phyloP scores from a whole-genome alignment of 2,113 vertebrate species.

The Indri indri region DNA sequence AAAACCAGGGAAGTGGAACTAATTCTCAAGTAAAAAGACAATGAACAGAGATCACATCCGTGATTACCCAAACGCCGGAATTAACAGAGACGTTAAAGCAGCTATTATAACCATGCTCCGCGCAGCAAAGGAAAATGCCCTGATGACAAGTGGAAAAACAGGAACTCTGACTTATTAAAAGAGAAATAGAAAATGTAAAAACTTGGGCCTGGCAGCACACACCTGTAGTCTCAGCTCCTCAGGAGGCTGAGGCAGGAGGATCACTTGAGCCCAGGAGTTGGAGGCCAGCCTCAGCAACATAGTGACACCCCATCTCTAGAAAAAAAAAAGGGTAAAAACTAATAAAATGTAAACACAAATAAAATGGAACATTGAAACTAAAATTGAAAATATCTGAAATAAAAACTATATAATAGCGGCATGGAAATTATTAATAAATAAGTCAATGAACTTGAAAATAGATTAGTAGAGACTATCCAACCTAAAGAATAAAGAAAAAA shows the following conservation, averaged over 20 bases:
- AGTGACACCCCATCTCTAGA: no score
- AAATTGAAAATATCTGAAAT: background rate
- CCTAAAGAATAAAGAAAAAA: background rate
- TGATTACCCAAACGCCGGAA: background rate
- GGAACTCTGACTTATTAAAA: background rate
- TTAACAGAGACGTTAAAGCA: background rate
- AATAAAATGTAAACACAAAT: background rate
- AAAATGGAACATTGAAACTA: background rate
- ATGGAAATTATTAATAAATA: background rate
- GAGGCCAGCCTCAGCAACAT: no score
- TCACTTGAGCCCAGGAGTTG: no score
- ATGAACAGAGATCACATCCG: background rate
- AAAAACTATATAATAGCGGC: background rate
- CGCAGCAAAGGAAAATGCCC: background rate
- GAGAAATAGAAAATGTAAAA: background rate
- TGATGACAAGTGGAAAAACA: background rate
- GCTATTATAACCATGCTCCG: background rate
- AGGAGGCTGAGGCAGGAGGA: no score
- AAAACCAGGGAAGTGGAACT: background rate
- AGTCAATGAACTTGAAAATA: background rate
- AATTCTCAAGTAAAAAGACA: background rate
- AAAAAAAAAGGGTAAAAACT: no score
- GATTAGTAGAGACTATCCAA: background rate
- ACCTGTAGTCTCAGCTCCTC: no score
- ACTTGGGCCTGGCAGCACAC: no score